phyloP scores from a whole-genome alignment of 2,888 invertebrate species.

The Eulithis prunata region DNA sequence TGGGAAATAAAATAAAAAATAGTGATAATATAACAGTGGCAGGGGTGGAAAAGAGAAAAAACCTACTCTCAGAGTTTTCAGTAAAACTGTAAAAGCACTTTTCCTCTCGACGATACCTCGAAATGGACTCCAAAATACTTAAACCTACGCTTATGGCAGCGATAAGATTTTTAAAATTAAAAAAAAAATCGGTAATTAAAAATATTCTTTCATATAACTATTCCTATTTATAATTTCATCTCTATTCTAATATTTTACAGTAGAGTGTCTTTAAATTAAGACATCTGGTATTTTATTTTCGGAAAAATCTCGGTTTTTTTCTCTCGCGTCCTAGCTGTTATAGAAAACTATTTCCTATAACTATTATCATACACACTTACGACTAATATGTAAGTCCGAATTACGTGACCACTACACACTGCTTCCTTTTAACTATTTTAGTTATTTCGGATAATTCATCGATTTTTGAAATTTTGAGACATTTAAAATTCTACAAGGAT shows the following conservation, averaged over 20 bases:
- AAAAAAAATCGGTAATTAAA: constrained; percentile 61
- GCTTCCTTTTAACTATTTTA: constrained; percentile 40
- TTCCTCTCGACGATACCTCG: constrained; percentile 32
- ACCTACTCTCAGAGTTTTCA: constrained; percentile 29
- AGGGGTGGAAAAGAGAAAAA: constrained; percentile 16
- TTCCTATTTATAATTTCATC: constrained; percentile 52
- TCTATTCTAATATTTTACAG: constrained; percentile 73
- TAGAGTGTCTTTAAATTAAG: constrained; percentile 48
- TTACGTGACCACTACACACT: constrained; percentile 69
- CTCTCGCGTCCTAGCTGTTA: constrained; percentile 36
- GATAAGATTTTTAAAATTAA: constrained; percentile 50
- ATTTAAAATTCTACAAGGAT: constrained; percentile 15
- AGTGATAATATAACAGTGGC: constrained; percentile 23
- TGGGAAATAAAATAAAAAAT: constrained; percentile 25
- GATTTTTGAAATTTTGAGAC: constrained; percentile 10
- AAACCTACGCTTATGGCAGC: constrained; percentile 74
- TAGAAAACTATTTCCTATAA: constrained; percentile 65
- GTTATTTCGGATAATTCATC: constrained; percentile 11
- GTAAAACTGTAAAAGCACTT: constrained; percentile 37
- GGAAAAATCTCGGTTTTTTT: constrained; percentile 41
- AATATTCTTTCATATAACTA: constrained; percentile 77
- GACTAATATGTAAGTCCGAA: constrained; percentile 58
- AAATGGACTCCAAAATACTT: constrained; percentile 59
- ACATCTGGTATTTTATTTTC: constrained; percentile 11
- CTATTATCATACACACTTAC: constrained; percentile 72